Evolutionary conservation across 1,140 invertebrate genomes (phyloP).

Genomic region (Thrips palmi): DNA sequence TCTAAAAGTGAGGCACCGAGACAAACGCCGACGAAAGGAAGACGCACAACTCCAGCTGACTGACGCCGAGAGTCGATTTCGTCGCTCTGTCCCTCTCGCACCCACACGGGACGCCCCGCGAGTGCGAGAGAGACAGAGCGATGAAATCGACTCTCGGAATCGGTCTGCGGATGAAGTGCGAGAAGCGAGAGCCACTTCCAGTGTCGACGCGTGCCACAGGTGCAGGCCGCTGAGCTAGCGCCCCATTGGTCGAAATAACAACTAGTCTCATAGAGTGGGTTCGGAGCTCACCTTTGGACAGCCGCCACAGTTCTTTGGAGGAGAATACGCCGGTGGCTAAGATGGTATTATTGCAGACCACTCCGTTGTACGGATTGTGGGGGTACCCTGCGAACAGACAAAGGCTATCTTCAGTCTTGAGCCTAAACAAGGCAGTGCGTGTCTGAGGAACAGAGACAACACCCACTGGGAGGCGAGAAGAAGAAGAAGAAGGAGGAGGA

Average conservation of each 20-base stretch:
- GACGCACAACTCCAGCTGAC: too few species aligned
- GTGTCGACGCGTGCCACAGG: too few species aligned
- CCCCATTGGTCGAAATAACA: background rate
- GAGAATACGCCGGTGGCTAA: conserved; percentile 96
- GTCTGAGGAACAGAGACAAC: background rate
- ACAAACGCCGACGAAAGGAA: too few species aligned
- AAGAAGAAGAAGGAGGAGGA: background rate
- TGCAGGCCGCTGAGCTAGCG: too few species aligned
- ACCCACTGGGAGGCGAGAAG: background rate
- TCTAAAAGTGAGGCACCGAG: too few species aligned
- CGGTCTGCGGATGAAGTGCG: background rate
- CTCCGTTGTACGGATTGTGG: conserved; percentile 93
- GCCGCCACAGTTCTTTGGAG: conserved; percentile 91
- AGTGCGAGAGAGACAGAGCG: too few species aligned
- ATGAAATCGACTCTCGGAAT: background rate
- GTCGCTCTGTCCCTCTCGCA: too few species aligned
- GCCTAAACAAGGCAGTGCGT: conserved; percentile 12
- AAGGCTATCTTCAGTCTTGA: too few species aligned
- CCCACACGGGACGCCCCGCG: too few species aligned
- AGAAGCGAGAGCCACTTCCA: too few species aligned
- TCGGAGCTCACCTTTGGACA: conserved; percentile 69
- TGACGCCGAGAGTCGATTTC: too few species aligned
- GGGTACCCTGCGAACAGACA: conserved; percentile 57
- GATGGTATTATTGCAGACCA: conserved; percentile 96
- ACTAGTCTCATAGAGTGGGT: background rate